A percentile compares a stretch with the other conserved stretches of the same genome.
Evolutionary conservation across 2,888 invertebrate species (phyloP).

Genomic region (Heliconius ethilla): DNA sequence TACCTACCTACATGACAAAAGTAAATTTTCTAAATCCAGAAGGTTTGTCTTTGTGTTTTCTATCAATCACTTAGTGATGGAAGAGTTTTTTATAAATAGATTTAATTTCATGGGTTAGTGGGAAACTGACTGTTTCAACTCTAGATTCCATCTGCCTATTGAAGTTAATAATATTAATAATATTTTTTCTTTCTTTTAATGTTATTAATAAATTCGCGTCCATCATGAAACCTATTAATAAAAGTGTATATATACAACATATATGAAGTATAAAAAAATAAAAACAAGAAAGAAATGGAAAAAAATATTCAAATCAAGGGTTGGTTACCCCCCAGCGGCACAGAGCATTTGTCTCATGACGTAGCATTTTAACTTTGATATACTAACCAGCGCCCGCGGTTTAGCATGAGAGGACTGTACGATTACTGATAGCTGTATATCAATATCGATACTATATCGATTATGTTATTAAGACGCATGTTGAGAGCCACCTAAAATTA

Average conservation of each 20-base stretch:
- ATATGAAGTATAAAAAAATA: background rate
- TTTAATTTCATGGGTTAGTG: background rate
- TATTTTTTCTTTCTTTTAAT: too few relatives aligned
- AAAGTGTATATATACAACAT: background rate
- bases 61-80: too few relatives aligned
- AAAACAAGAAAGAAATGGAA: background rate
- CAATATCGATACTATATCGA: too few relatives aligned
- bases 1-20: too few relatives aligned
- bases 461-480: too few relatives aligned
- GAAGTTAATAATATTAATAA: background rate
- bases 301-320: constrained; percentile 20
- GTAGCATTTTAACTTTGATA: background rate
- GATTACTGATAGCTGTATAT: background rate
- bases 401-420: background rate
- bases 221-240: background rate
- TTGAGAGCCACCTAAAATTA: too few relatives aligned
- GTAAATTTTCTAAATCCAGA: too few relatives aligned
- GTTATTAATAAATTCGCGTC: too few relatives aligned
- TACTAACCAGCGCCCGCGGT: background rate
- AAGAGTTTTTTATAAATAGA: too few relatives aligned
- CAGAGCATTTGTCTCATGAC: constrained; percentile 20
- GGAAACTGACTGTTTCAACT: background rate
- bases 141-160: too few relatives aligned
- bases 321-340: constrained; percentile 19
- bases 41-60: too few relatives aligned